Percentiles rank a stretch among this genome's conserved stretches.
Conservation (phyloP, 2,113 vertebrate genomes). For the Pungitius pungitius region DNA sequence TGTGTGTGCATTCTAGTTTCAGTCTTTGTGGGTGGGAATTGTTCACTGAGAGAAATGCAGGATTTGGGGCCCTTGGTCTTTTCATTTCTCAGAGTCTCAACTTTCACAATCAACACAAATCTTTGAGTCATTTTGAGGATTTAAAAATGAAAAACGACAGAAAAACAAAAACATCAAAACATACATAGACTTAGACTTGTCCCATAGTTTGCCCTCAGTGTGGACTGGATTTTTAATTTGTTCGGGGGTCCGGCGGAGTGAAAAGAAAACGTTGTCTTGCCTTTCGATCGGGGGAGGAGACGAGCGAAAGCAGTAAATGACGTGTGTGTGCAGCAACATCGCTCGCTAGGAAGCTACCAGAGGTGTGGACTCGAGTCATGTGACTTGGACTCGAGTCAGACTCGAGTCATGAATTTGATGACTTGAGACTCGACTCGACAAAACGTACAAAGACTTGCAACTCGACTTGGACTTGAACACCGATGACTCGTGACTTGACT, state of each 20-base stretch:
- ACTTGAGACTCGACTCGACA: too few species aligned
- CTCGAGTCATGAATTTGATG: too few species aligned
- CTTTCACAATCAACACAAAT: neutral
- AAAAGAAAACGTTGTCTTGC: conserved; percentile 3
- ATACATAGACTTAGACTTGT: too few species aligned
- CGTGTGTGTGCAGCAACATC: conserved; percentile 16
- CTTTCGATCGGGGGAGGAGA: conserved; percentile 22
- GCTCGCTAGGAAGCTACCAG: too few species aligned
- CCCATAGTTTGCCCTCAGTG: neutral
- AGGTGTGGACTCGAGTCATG: too few species aligned
- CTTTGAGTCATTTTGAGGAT: neutral
- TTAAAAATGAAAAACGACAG: neutral
- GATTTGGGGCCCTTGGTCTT: neutral
- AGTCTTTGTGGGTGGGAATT: neutral
- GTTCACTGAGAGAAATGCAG: neutral
- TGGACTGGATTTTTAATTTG: neutral
- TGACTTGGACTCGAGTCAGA: too few species aligned
- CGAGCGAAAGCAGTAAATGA: conserved; percentile 28
- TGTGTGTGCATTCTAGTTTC: too few species aligned
- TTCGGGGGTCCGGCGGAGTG: neutral
- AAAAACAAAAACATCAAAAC: too few species aligned
- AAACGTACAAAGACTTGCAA: too few species aligned
- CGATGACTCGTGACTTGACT: too few species aligned
- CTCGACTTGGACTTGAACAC: too few species aligned
- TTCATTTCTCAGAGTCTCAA: neutral